Conservation (phyloP, 2,797 vertebrate genomes). For the Columba guinea region DNA sequence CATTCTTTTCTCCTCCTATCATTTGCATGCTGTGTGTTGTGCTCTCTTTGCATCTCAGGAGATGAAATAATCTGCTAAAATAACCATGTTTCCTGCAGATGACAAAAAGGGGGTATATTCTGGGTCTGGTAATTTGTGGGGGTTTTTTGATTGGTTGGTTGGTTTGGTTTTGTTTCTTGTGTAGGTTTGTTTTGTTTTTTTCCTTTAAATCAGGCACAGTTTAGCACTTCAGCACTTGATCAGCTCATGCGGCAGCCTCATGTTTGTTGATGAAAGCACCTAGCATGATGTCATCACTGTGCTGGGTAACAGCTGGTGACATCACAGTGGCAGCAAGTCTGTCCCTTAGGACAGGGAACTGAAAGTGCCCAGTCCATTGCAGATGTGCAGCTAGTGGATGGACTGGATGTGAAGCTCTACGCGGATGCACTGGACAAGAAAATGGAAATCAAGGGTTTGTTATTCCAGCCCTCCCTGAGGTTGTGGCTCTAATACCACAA, state of each 20-base stretch:
- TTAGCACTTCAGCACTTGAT: neutral
- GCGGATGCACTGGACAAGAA: neutral
- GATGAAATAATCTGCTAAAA: neutral
- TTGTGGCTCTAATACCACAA: neutral
- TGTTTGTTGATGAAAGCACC: neutral
- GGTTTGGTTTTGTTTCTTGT: no score
- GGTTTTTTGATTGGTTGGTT: no score
- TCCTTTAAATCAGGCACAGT: neutral
- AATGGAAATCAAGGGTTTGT: neutral
- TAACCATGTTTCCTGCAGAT: neutral
- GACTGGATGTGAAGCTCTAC: neutral
- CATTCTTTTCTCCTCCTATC: neutral
- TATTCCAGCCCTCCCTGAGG: neutral
- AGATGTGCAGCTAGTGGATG: neutral
- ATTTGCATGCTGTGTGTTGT: neutral
- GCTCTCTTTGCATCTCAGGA: neutral
- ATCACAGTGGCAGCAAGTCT: neutral
- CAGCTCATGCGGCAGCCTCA: neutral
- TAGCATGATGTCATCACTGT: rapidly evolving
- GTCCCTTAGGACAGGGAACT: neutral
- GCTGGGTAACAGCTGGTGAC: neutral
- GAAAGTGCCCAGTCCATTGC: neutral
- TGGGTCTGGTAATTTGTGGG: neutral
- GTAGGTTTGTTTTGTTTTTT: no score
- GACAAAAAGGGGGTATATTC: neutral